These are phyloP conservation scores for Tachina grossa DNA, from an alignment of 2,888 invertebrate genomes.

Conservation along the genomic window DNA sequence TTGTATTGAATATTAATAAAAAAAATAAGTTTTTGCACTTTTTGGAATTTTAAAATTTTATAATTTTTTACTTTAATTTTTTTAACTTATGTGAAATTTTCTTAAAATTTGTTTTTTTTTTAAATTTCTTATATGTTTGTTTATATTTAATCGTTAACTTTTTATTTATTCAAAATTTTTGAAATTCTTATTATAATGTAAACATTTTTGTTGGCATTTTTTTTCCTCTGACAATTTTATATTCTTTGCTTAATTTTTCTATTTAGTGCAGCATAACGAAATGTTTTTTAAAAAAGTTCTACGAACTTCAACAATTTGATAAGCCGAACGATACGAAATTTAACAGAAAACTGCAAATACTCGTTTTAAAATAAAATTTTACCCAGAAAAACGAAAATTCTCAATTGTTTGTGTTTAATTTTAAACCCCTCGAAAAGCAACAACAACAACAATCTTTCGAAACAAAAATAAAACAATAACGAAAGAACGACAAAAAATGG, in stretches of 20 bases:
- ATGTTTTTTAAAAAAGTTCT: not conserved
- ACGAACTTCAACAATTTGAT: conserved; percentile 63
- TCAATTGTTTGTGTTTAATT: conserved; percentile 47
- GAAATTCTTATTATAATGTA: conserved; percentile 46
- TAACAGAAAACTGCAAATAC: conserved; percentile 64
- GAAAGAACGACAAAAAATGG: not conserved
- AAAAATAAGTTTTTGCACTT: not conserved
- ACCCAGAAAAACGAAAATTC: conserved; percentile 33
- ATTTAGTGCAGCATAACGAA: not conserved
- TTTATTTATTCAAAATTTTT: conserved; percentile 57
- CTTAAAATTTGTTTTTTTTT: not conserved
- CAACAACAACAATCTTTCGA: not conserved
- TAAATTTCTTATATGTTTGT: not conserved
- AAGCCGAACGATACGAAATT: conserved; percentile 65
- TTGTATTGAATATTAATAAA: too few relatives aligned
- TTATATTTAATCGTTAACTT: conserved; percentile 1
- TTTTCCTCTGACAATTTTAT: not conserved
- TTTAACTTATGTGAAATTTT: not conserved
- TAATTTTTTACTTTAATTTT: conserved; percentile 1
- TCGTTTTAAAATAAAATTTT: conserved; percentile 35
- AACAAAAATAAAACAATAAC: conserved; percentile 20
- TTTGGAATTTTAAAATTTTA: not conserved
- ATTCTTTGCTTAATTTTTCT: conserved; percentile 22
- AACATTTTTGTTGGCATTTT: conserved; percentile 26
- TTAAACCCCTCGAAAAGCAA: conserved; percentile 42